These are phyloP conservation scores for Anorthoa munda DNA, from an alignment of 2,888 invertebrate species.

Conservation along the genomic window DNA sequence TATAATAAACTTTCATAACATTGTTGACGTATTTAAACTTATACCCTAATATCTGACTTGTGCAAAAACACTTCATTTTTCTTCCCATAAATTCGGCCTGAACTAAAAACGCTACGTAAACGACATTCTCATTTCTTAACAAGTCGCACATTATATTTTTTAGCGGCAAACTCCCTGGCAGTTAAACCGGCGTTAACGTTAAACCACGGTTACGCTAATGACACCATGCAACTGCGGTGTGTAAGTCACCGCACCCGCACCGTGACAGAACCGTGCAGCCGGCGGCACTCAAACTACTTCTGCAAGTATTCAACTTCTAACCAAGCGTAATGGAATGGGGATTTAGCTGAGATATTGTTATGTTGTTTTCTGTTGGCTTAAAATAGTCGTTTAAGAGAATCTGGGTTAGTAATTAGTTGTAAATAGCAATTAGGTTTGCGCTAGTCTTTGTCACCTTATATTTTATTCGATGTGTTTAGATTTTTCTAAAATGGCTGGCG, in stretches of 20 bases:
- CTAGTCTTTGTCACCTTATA: background rate
- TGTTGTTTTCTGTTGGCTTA: constrained; percentile 32
- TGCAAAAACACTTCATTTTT: background rate
- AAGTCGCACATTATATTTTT: constrained; percentile 47
- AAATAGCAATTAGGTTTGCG: background rate
- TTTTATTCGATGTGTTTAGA: background rate
- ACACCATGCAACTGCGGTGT: constrained; percentile 67
- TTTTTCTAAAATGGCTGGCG: background rate
- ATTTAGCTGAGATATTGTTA: constrained; percentile 51
- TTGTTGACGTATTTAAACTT: background rate
- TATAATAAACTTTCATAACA: background rate
- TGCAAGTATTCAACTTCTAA: constrained; percentile 64
- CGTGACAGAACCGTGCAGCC: constrained; percentile 58
- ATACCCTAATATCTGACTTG: background rate
- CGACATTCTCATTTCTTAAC: constrained; percentile 43
- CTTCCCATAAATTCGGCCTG: background rate
- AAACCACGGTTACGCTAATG: constrained; percentile 75
- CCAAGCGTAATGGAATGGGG: constrained; percentile 53
- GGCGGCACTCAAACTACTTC: constrained; percentile 64
- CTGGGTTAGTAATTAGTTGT: background rate
- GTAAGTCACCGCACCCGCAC: constrained; percentile 61
- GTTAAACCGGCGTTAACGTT: constrained; percentile 75
- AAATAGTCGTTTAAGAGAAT: background rate
- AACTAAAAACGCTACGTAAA: constrained; percentile 14
- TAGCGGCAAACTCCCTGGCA: constrained; percentile 50